phyloP scores from a whole-genome alignment of 2,113 vertebrate species.

The Macrotus californicus region DNA sequence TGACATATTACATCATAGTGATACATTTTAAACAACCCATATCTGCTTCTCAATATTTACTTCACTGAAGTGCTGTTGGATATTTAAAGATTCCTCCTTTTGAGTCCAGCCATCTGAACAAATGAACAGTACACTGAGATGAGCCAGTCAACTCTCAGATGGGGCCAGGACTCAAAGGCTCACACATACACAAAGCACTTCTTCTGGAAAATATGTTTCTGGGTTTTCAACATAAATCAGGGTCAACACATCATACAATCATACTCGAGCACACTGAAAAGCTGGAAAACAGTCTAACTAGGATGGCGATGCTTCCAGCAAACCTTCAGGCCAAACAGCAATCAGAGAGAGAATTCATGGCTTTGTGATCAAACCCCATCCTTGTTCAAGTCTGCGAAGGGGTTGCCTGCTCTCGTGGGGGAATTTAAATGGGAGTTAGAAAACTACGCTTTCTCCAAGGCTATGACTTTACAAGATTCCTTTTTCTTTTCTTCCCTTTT shows the following conservation, averaged over 20 bases:
- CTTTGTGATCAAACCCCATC: slow-evolving; percentile 11
- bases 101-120: slow-evolving; percentile 40
- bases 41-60: slow-evolving; percentile 52
- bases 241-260: slow-evolving; percentile 66
- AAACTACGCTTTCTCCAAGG: background rate
- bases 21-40: slow-evolving; percentile 54
- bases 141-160: slow-evolving; percentile 42
- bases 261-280: slow-evolving; percentile 54
- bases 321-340: slow-evolving; percentile 46
- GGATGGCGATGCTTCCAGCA: slow-evolving; percentile 43
- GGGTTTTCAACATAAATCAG: slow-evolving; percentile 68
- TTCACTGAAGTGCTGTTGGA: slow-evolving; percentile 43
- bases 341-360: slow-evolving; percentile 59
- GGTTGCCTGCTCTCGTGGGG: background rate
- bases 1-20: slow-evolving; percentile 65
- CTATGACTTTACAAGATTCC: background rate
- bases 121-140: slow-evolving; percentile 51
- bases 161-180: slow-evolving; percentile 48
- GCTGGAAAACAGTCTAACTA: slow-evolving; percentile 46
- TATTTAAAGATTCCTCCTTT: slow-evolving; percentile 48
- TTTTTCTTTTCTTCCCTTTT: background rate
- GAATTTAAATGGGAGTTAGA: background rate
- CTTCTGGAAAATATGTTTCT: slow-evolving; percentile 65
- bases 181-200: slow-evolving; percentile 56
- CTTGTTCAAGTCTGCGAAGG: slow-evolving; percentile 7